Base-by-base conservation (phyloP, 2,113 vertebrate genomes). In the Gasterosteus nipponicus region DNA sequence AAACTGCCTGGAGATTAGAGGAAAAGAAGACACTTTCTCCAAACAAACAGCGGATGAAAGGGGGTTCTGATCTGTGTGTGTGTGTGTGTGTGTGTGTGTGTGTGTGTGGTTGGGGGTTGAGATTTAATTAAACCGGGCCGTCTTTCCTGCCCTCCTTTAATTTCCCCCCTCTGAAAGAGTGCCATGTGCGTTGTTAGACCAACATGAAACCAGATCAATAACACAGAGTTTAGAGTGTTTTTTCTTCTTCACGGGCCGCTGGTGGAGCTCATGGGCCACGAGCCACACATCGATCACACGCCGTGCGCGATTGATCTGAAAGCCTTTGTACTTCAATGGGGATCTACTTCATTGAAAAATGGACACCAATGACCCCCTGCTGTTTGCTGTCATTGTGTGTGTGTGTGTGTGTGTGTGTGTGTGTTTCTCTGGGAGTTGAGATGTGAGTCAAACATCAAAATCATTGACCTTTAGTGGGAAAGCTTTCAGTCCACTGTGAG, bases 141-240 rank as follows among this genome's bases (percentile, higher is more conserved):
- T 66, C 22, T 74, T 15, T 19, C 39, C 33, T 44, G 49, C 18
- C 58, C 18, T 67, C 10, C 2, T 46, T 72, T 56, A 51, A 58
- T 69, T 58, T n/a, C 54, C 41, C 64, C 18, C 57, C 54, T 63
- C 33, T 44, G 26, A 63, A 8, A 54, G 39, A 64, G 41, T 42
- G n/a, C 16, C 57, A 56, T 66, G 19, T 57, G 46, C 88, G 84
- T 69, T 46, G 68, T 78, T 53, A 57, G 46, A 77, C 84, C 78
- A 80, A 12, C 38, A 16, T 49, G 46, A 80, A 77, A 78, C 46
- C 57, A 68, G 80, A 91, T 91, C 84, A 76, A 90, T 91, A 75
- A 49, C 51, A 89, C 86, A 81, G 67, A 83, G 62, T 81, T 89
- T 77, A 85, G 61, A 86, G 71, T 60, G 78, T 73, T 33, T 61